A percentile compares a stretch with the other conserved stretches of the same genome.
These are phyloP conservation scores for Scomber japonicus DNA, from an alignment of 2,113 vertebrate genomes.

Conservation along the genomic window DNA sequence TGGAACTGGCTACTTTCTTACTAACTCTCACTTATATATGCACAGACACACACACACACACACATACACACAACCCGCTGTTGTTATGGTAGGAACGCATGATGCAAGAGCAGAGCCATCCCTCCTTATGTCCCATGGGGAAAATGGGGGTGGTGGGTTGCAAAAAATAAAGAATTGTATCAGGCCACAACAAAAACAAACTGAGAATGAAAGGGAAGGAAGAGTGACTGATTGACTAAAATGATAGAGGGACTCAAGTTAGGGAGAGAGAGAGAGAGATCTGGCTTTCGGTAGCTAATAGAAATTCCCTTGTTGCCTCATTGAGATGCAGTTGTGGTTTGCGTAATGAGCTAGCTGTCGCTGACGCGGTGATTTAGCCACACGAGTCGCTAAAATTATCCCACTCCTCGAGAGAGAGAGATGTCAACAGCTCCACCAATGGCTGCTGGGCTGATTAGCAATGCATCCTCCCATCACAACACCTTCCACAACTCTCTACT, in stretches of 20 bases:
- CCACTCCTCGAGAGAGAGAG: conserved; percentile 69
- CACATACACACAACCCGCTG: conserved; percentile 12
- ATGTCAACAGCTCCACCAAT: conserved; percentile 75
- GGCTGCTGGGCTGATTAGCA: conserved; percentile 64
- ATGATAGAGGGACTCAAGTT: conserved; percentile 22
- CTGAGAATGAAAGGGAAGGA: conserved; percentile 7
- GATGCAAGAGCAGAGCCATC: conserved; percentile 68
- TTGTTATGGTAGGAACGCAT: conserved; percentile 30
- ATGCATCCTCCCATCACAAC: conserved; percentile 27
- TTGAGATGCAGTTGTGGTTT: conserved; percentile 69
- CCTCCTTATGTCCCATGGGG: conserved; percentile 42
- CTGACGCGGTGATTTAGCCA: conserved; percentile 74
- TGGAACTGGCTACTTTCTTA: conserved; percentile 33
- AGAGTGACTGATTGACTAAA: conserved; percentile 49
- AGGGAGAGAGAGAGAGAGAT: conserved; percentile 23
- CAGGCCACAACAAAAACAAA: conserved; percentile 40
- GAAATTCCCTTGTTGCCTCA: conserved; percentile 69
- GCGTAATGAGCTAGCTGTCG: conserved; percentile 72
- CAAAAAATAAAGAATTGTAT: conserved; percentile 22
- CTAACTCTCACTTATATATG: conserved; percentile 2
- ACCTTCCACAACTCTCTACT: conserved; percentile 21
- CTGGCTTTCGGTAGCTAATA: conserved; percentile 53
- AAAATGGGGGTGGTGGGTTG: conserved; percentile 11
- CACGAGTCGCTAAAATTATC: conserved; percentile 76
- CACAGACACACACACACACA: background rate